Conservation (phyloP, 2,888 invertebrate genomes). For the Leptinotarsa juncta region DNA sequence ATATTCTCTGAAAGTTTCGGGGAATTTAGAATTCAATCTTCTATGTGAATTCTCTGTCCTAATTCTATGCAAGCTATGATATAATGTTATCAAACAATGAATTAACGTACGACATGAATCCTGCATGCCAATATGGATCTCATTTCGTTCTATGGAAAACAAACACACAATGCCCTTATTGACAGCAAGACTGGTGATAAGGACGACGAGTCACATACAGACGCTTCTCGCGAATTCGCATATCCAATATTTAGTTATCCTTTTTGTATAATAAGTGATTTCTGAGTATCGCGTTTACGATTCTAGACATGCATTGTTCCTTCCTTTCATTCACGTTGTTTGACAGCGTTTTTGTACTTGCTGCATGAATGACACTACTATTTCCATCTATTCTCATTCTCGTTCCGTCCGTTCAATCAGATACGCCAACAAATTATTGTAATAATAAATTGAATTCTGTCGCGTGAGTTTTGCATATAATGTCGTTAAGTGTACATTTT, state of each 20-base stretch:
- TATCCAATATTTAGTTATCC: constrained; percentile 50
- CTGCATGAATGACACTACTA: constrained; percentile 57
- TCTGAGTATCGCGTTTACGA: constrained; percentile 59
- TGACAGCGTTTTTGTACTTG: constrained; percentile 58
- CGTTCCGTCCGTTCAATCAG: constrained; percentile 33
- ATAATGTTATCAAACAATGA: neutral
- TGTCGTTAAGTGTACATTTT: constrained; percentile 15
- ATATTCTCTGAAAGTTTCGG: too few relatives aligned
- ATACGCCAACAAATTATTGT: constrained; percentile 37
- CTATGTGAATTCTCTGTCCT: neutral
- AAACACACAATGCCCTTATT: constrained; percentile 10
- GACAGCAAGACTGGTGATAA: constrained; percentile 12
- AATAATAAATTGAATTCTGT: constrained; percentile 39
- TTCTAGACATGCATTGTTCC: constrained; percentile 61
- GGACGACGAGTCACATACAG: neutral
- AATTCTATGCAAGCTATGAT: neutral
- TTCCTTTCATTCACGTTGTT: constrained; percentile 63
- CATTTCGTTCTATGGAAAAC: constrained; percentile 4
- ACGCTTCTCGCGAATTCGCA: constrained; percentile 32
- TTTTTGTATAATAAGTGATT: constrained; percentile 55
- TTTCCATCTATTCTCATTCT: constrained; percentile 45
- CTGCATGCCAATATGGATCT: constrained; percentile 10
- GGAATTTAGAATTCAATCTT: too few relatives aligned
- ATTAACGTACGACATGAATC: constrained; percentile 8
- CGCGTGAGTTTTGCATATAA: constrained; percentile 17